Evolutionary conservation across 2,888 invertebrate species (phyloP), one percentile per base, ranked within the genome.

Genomic region (Drosophila fulvimacula): DNA sequence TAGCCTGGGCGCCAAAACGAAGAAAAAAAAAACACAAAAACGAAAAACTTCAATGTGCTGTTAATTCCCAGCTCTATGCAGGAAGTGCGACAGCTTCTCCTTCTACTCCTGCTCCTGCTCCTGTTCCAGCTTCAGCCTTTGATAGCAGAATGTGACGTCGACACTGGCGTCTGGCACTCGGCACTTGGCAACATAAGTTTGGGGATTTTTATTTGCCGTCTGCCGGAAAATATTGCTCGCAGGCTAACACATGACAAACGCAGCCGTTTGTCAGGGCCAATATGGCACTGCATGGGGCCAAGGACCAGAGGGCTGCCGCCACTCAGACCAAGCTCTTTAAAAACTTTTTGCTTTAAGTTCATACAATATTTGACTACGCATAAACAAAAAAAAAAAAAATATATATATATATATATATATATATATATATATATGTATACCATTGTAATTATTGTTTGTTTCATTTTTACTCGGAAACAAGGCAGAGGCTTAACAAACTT

Each of bases 201-300:
- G 73, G 81, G 88, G 88, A 89, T 89, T 85, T 85, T 89, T 85
- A 85, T 89, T 89, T 88, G 88, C 83, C 78, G 74, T 88, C 86
- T 82, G 88, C 69, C 74, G 68, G 72, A 82, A 85, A 88, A 89
- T 85, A 85, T 85, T 80, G 89, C 85, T 82, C 63, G 72, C 67
- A 89, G 89, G 86, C 86, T 76, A 85, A 88, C 88, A 88, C 81
- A 85, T 85, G 85, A 82, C 85, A 85, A 85, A 89, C 88, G 86
- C 86, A 89, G 85, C 88, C 86, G 89, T 85, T 85, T 89, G 88
- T 89, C 85, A 88, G 64, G 62, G 67, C 73, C 77, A 71, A 79
- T 76, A 71, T 76, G 77, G 61, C 61, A 61, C 41, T 49, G 39
- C 41, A 64, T 38, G 41, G 60, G 48, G 36, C 34, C n/a, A 42